Evolutionary conservation across 2,113 vertebrate species (phyloP).

Genomic region (Hassar affinis): DNA sequence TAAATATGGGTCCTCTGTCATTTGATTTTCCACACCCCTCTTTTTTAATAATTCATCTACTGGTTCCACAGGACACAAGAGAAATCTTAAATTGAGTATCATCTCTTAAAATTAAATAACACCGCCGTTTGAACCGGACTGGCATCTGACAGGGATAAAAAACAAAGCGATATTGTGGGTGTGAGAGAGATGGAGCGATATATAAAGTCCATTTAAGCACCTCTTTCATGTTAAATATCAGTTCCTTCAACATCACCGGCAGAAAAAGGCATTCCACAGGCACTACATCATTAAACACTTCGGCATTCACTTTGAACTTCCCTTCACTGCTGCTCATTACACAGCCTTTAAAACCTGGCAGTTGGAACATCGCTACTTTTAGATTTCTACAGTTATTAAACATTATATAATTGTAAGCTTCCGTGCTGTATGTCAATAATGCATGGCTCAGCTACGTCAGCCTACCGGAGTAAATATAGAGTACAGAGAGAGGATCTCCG

Average conservation of each 20-base stretch:
- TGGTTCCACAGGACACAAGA: background rate
- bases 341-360: slow-evolving; percentile 72
- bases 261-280: slow-evolving; percentile 61
- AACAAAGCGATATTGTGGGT: background rate
- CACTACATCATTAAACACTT: slow-evolving; percentile 69
- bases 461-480: slow-evolving; percentile 58
- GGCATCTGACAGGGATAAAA: background rate
- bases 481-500: slow-evolving; percentile 23
- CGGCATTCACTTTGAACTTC: slow-evolving; percentile 76
- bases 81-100: background rate
- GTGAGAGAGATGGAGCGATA: background rate
- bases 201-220: background rate
- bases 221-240: slow-evolving; percentile 70
- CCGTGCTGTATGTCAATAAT: slow-evolving; percentile 67
- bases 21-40: background rate
- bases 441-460: slow-evolving; percentile 57
- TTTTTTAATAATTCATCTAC: background rate
- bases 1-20: background rate
- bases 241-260: slow-evolving; percentile 61
- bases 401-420: slow-evolving; percentile 69
- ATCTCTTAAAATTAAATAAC: background rate
- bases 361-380: slow-evolving; percentile 66
- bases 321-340: slow-evolving; percentile 66
- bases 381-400: slow-evolving; percentile 75
- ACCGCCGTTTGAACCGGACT: background rate